Evolutionary conservation across 2,888 invertebrate species (phyloP), one percentile per base, ranked within the genome.

Genomic region (Morinoia aosen): DNA sequence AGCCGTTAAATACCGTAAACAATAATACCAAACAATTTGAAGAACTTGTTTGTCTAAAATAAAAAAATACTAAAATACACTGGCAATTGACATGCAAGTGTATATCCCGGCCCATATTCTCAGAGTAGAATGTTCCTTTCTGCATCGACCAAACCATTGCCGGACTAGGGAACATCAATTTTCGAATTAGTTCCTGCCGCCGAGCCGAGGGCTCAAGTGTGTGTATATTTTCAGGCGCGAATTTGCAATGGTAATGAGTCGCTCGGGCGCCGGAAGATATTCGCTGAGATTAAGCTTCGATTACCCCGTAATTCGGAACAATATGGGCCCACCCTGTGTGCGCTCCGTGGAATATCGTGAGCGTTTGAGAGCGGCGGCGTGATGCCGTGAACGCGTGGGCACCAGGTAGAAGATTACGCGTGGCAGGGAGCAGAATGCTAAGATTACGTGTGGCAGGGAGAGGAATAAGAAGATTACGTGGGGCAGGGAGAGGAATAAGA

Each of bases 161-260:
- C 40, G 40, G 90, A 48, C 90, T 39, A 40, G 10, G 40, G 8
- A 25, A 40, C 48, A 90, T 90, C 8, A 90, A 40, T 90, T 48
- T 10, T 39, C 48, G 48, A 90, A 90, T 90, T 90, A 90, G 90
- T 90, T 90, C 19, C 48, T 48, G 90, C 76, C 76, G 48, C 40
- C 11, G 25, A 90, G 90, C 90, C 40, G 40, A 90, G 48, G 40
- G 90, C 90, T 90, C 90, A 90, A 90, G 40, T 90, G 90, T 90
- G 48, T 90, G 40, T 90, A 48, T 76, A 76, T 76, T 76, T 76
- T 16, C 11, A 3, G 40, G 48, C 16, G 40, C 14, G 90, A 90
- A 90, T 90, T 48, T 90, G 90, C 90, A 90, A 90, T 90, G 90
- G 40, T 48, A 90, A 90, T 90, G 90, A 90, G 90, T 90, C 40